Base-by-base conservation (phyloP, 2,888 invertebrate species). In the Sinohyriopsis cumingii region DNA sequence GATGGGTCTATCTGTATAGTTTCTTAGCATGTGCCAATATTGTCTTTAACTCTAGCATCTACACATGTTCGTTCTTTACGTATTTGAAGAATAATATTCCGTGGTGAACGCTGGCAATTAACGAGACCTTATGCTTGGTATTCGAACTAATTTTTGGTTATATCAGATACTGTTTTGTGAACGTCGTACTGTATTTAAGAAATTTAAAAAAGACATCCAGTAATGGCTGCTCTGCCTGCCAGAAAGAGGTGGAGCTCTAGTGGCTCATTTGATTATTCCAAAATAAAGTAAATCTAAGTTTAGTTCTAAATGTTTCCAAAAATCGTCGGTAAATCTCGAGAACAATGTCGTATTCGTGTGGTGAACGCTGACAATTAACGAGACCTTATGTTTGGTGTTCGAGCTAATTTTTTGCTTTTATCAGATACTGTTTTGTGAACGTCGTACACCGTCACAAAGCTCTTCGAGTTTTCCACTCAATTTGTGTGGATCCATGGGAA, bases 21-120 rank as follows among this genome's bases (percentile, higher is more conserved):
- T 69, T 92, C 92, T 85, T 95, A 94, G 81, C 97, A 97, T 28
- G 95, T 95, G 89, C 97, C 97, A 94, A 95, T 97, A 87, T 96
- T 95, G 54, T 93, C 93, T 0, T 93, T 93, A 71, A 97, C 95
- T 0, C 92, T 93, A 0, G 96, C 96, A 71, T 92, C 91, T 66
- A 92, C 91, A 86, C 97, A 97, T 0, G 94, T 95, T 60, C 97
- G 92, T 68, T 92, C 92, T 56, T 88, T 89, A 0, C 95, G 93
- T 72, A 97, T 92, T 66, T 93, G 92, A 53, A 93, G 90, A 88
- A 97, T 96, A 65, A 96, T 91, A 88, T 96, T 96, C 12, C 83
- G 76, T 4, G 81, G 78, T 28, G 70, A 70, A 25, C 65, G 61
- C 15, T 67, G 24, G 1, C 25, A 28, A 7, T 57, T 28, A 24